Base-by-base conservation (phyloP, 2,113 vertebrate genomes). In the Cyanoderma ruficeps region DNA sequence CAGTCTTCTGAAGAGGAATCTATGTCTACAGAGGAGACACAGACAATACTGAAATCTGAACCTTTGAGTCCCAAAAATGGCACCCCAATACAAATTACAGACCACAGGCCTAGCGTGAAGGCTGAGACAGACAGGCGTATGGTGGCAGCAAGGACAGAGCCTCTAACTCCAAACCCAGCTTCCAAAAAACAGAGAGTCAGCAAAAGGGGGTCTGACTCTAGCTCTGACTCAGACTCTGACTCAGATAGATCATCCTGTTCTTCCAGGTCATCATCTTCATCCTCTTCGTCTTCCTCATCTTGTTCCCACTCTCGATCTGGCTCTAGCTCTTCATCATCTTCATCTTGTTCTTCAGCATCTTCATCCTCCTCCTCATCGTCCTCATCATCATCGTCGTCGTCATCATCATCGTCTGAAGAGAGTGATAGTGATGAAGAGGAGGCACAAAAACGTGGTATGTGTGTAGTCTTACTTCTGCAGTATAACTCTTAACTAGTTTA, bases 91-190 rank as follows among this genome's bases (percentile, higher is more conserved):
- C 97, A 98, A 97, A 77, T 98, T 77, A 55, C 94, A 72, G 98
- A 99, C 39, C 98, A 98, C 96, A 99, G 98, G 93, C 97, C 98
- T 24, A 93, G 97, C 9, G 82, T 95, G 56, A 98, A 97, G 98
- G 97, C 93, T 88, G 96, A 78, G 96, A 98, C 96, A 94, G 96
- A 97, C 94, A 98, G 98, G 35, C 98, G 98, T 82, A 99, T 99
- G 99, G 99, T 98, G 92, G 99, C 99, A 31, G 99, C 99, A 47
- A 98, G 99, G 95, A 99, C 99, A 78, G 99, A 99, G 80, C 99
- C 99, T 24, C 98, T 99, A 42, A 98, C 99, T 31, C 99, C 99
- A 59, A 99, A 99, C 96, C 97, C 99, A 39, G 98, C 98, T 33
- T 98, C 98, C 95, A 99, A 99, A 97, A 99, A 99, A 94, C 98